Percentiles rank a stretch among this genome's conserved stretches.
Evolutionary conservation across 2,888 invertebrate genomes (phyloP).

Genomic region (Agrotis segetum): DNA sequence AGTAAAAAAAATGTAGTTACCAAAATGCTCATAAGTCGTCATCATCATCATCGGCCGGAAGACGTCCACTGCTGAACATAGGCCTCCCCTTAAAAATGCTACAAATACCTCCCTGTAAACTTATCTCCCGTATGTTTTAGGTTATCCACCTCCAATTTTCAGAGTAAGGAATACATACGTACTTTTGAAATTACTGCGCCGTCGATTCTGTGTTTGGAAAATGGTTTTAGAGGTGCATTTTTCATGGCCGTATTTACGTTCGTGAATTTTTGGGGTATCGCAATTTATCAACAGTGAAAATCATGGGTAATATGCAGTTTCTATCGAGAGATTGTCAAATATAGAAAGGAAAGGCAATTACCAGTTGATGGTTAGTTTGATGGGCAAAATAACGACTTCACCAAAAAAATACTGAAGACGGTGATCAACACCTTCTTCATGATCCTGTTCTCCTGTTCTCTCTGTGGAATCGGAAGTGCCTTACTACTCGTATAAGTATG

Average conservation of each 20-base stretch:
- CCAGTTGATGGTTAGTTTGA: neutral
- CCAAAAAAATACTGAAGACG: no score
- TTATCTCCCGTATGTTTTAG: conserved; percentile 55
- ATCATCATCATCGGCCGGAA: no score
- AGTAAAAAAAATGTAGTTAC: no score
- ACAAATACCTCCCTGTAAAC: neutral
- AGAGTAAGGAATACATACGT: conserved; percentile 63
- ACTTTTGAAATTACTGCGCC: conserved; percentile 62
- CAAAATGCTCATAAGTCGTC: no score
- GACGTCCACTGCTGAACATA: no score
- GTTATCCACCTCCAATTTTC: conserved; percentile 65
- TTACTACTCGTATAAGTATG: no score
- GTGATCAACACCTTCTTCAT: no score
- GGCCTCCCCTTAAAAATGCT: neutral
- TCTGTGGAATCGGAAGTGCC: no score
- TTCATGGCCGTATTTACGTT: conserved; percentile 19
- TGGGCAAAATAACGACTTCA: no score
- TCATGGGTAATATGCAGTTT: neutral
- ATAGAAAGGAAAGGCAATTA: neutral
- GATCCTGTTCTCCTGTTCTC: no score
- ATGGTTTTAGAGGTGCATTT: conserved; percentile 46
- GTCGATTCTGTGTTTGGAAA: conserved; percentile 59
- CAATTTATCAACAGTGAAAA: neutral
- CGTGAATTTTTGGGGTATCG: conserved; percentile 3
- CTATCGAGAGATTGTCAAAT: neutral